Conservation (phyloP, 2,888 invertebrate genomes). For the Habrosyne pyritoides region DNA sequence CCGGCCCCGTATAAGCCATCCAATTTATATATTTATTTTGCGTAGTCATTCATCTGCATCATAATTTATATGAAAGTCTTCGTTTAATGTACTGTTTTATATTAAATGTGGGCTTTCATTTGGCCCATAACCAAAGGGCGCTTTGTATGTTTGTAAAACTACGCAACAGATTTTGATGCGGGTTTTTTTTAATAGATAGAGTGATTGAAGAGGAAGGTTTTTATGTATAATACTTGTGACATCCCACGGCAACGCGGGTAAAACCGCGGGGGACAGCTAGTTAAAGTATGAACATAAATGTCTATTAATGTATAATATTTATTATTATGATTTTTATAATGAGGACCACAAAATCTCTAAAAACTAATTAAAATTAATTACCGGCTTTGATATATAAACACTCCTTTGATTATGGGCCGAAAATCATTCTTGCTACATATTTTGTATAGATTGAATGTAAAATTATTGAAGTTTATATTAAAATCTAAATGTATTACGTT, state of each 20-base stretch:
- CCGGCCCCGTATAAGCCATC: constrained; percentile 67
- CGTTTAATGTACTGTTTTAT: neutral
- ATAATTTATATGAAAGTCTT: constrained; percentile 12
- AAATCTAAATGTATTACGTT: constrained; percentile 40
- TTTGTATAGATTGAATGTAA: neutral
- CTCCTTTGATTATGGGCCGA: neutral
- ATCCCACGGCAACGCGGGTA: too few relatives aligned
- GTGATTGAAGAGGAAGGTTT: too few relatives aligned
- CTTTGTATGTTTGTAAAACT: neutral
- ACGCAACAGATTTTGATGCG: too few relatives aligned
- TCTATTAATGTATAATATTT: too few relatives aligned
- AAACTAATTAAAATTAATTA: neutral
- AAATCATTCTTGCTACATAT: neutral
- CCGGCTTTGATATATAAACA: neutral
- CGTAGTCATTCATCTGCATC: constrained; percentile 12
- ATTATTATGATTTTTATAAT: too few relatives aligned
- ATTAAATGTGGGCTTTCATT: neutral
- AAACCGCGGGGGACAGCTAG: too few relatives aligned
- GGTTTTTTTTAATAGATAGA: too few relatives aligned
- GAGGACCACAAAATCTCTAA: neutral
- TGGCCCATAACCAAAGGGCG: neutral
- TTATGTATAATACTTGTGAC: too few relatives aligned
- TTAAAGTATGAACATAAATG: too few relatives aligned
- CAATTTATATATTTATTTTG: constrained; percentile 37
- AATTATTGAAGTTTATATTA: neutral